phyloP scores from a whole-genome alignment of 2,888 invertebrate species.

The Caenorhabditis imperialis region DNA sequence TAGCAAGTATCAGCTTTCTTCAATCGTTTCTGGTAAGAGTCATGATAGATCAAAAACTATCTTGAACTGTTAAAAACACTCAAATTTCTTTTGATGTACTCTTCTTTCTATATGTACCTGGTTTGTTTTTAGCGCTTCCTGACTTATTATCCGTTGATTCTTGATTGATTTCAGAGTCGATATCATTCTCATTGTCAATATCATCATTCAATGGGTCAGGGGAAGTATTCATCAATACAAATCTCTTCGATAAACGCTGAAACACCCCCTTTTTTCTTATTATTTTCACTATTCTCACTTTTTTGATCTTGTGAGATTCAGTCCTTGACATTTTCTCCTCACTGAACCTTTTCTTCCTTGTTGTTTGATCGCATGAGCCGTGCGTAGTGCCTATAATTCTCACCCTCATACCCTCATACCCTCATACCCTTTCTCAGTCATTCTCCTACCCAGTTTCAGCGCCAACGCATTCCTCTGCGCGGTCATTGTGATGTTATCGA shows the following conservation, averaged over 20 bases:
- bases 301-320: conserved; percentile 12
- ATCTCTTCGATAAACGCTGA: conserved; percentile 29
- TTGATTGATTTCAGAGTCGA: conserved; percentile 14
- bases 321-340: conserved; percentile 12
- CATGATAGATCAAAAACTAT: too few relatives aligned
- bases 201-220: conserved; percentile 24
- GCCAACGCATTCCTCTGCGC: conserved; percentile 41
- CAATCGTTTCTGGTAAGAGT: too few relatives aligned
- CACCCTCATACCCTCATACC: too few relatives aligned
- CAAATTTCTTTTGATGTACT: too few relatives aligned
- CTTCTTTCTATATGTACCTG: too few relatives aligned
- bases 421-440: not conserved
- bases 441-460: conserved; percentile 15
- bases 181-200: conserved; percentile 13
- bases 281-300: conserved; percentile 1
- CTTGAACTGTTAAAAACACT: too few relatives aligned
- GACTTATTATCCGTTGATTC: too few relatives aligned
- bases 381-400: conserved; percentile 38
- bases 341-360: conserved; percentile 19
- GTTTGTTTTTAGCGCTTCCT: conserved; percentile 3
- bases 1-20: too few relatives aligned
- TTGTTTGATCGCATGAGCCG: conserved; percentile 23
- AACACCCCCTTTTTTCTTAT: not conserved
- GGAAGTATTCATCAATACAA: conserved; percentile 28
- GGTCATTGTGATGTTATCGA: conserved; percentile 37